phyloP scores from a whole-genome alignment of 2,113 vertebrate genomes.

The Chaenogobius annularis region DNA sequence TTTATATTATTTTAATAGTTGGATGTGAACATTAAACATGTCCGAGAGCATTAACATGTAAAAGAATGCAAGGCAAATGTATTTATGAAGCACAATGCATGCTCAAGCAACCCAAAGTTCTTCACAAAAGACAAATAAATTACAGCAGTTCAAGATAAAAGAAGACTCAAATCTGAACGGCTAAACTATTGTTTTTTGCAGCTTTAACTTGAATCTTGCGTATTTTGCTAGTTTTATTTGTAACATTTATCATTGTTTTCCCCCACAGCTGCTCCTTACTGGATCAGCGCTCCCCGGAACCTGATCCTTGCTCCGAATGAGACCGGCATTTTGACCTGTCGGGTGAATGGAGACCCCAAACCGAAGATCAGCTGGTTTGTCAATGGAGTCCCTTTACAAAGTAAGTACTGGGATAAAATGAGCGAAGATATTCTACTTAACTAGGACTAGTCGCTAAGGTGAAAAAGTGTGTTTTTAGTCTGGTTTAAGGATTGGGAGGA shows the following conservation, averaged over 20 bases:
- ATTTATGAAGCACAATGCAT: too few species aligned
- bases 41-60: too few species aligned
- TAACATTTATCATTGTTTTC: neutral
- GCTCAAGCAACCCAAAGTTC: too few species aligned
- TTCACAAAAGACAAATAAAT: too few species aligned
- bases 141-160: too few species aligned
- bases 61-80: too few species aligned
- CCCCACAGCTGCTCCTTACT: conserved; percentile 88
- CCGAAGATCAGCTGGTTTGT: conserved; percentile 88
- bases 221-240: neutral
- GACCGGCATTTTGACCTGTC: conserved; percentile 86
- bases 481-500: neutral
- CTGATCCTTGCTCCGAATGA: conserved; percentile 94
- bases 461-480: neutral
- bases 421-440: too few species aligned
- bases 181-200: too few species aligned
- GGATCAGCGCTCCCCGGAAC: conserved; percentile 90
- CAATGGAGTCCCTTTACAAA: conserved; percentile 87
- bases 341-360: conserved; percentile 88
- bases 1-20: too few species aligned
- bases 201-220: neutral
- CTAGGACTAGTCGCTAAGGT: too few species aligned
- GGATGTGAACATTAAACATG: too few species aligned
- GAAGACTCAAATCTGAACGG: too few species aligned
- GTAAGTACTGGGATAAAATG: conserved; percentile 73